These are phyloP conservation scores for Shinisaurus crocodilurus DNA, from an alignment of 2,113 vertebrate species.

Conservation along the genomic window DNA sequence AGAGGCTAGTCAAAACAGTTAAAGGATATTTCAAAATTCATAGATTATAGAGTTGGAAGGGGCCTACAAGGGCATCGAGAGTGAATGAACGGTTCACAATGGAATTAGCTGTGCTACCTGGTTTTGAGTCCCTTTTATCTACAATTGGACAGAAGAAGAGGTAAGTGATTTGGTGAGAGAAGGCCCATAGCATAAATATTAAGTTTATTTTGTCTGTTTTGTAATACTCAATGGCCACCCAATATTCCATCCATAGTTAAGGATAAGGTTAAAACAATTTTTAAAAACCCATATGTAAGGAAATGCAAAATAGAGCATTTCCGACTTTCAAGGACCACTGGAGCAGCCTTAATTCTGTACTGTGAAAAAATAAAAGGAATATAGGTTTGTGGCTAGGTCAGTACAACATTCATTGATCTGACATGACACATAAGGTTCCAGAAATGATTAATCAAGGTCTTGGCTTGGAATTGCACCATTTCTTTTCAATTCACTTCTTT, in stretches of 20 bases:
- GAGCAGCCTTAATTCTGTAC: not conserved
- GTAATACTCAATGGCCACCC: not conserved
- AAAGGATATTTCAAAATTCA: not conserved
- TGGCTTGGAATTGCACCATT: not conserved
- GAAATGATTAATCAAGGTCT: not conserved
- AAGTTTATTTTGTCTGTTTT: not conserved
- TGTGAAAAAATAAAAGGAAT: not conserved
- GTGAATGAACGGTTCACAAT: not conserved
- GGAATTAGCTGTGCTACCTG: not conserved
- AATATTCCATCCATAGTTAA: not conserved
- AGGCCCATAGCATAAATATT: not conserved
- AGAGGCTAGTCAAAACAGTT: not conserved
- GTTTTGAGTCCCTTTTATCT: not conserved
- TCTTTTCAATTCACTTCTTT: not conserved
- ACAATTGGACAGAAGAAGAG: not conserved
- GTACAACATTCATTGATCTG: not conserved
- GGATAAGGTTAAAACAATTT: not conserved
- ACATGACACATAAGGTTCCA: not conserved
- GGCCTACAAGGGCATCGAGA: too few species aligned
- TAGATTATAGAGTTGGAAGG: too few species aligned
- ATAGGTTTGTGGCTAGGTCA: not conserved
- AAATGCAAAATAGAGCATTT: not conserved
- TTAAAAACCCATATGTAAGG: not conserved
- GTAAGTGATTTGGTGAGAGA: not conserved
- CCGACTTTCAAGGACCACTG: not conserved